phyloP scores from a whole-genome alignment of 2,888 invertebrate genomes.

The Keiferia lycopersicella region DNA sequence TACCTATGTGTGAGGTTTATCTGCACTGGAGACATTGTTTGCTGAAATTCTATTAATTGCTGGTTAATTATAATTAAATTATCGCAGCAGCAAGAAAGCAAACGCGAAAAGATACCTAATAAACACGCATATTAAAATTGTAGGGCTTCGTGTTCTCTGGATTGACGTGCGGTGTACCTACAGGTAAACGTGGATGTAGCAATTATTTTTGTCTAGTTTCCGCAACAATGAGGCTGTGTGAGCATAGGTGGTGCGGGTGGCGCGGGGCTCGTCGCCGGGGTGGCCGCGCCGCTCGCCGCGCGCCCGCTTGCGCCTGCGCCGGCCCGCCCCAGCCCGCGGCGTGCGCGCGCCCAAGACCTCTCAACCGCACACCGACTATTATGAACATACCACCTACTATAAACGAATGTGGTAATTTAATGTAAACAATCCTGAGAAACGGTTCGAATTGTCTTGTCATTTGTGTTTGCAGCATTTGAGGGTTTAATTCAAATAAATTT shows the following conservation, averaged over 20 bases:
- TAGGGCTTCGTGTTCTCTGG: conserved; percentile 5
- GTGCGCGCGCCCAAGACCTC: conserved; percentile 51
- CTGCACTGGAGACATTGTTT: no score
- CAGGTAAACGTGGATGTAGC: conserved; percentile 5
- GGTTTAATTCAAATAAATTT: not conserved
- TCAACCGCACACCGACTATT: conserved; percentile 41
- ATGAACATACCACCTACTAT: conserved; percentile 60
- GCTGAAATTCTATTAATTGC: no score
- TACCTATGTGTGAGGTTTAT: no score
- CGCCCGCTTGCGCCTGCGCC: conserved; percentile 53
- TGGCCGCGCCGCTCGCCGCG: conserved; percentile 64
- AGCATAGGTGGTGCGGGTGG: conserved; percentile 43
- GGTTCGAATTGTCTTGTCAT: conserved; percentile 64
- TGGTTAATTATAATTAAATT: not conserved
- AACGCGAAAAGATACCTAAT: not conserved
- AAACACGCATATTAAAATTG: conserved; percentile 9
- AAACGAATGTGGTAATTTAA: conserved; percentile 69
- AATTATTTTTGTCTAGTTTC: conserved; percentile 23
- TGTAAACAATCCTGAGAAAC: conserved; percentile 72
- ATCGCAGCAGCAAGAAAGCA: not conserved
- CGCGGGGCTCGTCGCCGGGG: conserved; percentile 68
- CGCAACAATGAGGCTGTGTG: conserved; percentile 27
- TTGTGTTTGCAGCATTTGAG: conserved; percentile 39
- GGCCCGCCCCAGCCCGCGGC: conserved; percentile 68
- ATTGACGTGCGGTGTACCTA: not conserved